Conservation (phyloP, 1,140 invertebrate genomes). For the Dolichoris vasculosae region DNA sequence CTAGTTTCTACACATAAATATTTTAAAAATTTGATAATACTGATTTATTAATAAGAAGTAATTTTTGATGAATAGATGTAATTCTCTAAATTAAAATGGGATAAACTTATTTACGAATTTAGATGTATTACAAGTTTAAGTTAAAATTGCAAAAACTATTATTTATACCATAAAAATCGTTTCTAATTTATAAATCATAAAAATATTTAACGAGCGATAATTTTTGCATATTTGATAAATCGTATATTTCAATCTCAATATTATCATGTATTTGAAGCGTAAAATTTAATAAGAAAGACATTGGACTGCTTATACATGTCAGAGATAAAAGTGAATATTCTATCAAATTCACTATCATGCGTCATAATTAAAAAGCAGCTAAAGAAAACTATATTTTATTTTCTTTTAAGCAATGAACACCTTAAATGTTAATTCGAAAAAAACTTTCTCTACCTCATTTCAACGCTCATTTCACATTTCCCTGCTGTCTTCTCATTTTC, state of each 20-base stretch:
- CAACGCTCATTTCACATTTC: not conserved
- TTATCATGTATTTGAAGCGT: not conserved
- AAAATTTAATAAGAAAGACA: not conserved
- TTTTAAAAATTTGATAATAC: not conserved
- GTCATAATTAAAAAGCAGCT: not conserved
- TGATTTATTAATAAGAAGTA: not conserved
- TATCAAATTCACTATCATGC: not conserved
- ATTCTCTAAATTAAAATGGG: too few relatives aligned
- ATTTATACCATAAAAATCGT: not conserved
- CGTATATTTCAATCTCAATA: not conserved
- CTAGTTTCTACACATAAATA: too few relatives aligned
- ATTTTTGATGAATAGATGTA: not conserved
- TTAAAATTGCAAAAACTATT: not conserved
- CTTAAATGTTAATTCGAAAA: not conserved
- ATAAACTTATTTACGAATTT: too few relatives aligned
- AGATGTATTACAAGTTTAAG: not conserved
- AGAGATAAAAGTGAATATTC: not conserved
- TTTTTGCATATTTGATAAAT: not conserved
- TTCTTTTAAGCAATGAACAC: not conserved
- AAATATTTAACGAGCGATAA: not conserved
- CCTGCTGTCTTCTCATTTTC: not conserved
- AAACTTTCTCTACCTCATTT: not conserved
- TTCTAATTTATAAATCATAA: not conserved
- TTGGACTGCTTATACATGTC: not conserved
- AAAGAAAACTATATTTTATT: constrained; percentile 47